These are phyloP conservation scores for Rhinogobius similis DNA, from an alignment of 2,113 vertebrate species.

Conservation along the genomic window DNA sequence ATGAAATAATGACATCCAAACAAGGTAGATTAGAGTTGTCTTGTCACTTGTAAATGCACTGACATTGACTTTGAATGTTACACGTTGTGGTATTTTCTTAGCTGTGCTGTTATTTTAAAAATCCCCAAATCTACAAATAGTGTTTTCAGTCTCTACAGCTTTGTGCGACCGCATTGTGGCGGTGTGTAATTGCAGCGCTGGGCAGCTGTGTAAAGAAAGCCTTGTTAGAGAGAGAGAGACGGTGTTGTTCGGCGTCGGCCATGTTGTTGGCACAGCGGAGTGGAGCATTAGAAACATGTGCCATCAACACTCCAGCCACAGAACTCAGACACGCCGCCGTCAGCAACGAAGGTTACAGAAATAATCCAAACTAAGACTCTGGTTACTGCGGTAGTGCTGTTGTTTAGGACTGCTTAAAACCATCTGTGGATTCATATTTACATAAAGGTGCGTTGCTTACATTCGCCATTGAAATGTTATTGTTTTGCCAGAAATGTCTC, in stretches of 20 bases:
- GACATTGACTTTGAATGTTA: slow-evolving; percentile 1
- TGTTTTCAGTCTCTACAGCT: slow-evolving; percentile 33
- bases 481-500: too few species aligned
- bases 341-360: neutral
- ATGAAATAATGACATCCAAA: neutral
- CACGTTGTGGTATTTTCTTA: slow-evolving; percentile 38
- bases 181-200: slow-evolving; percentile 48
- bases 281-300: slow-evolving; percentile 67
- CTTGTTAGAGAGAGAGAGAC: slow-evolving; percentile 36
- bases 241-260: slow-evolving; percentile 26
- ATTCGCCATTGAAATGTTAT: too few species aligned
- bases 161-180: slow-evolving; percentile 33
- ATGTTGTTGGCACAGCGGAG: slow-evolving; percentile 39
- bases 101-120: slow-evolving; percentile 36
- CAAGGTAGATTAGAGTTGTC: neutral
- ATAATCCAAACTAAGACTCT: neutral
- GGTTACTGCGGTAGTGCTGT: neutral
- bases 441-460: too few species aligned
- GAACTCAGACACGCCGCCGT: slow-evolving; percentile 34
- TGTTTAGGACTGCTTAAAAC: neutral
- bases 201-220: slow-evolving; percentile 58
- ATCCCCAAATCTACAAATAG: slow-evolving; percentile 40
- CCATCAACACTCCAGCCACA: slow-evolving; percentile 35
- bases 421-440: too few species aligned
- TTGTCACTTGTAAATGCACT: slow-evolving; percentile 9